Conservation (phyloP, 2,113 vertebrate species). For the Caloenas nicobarica region DNA sequence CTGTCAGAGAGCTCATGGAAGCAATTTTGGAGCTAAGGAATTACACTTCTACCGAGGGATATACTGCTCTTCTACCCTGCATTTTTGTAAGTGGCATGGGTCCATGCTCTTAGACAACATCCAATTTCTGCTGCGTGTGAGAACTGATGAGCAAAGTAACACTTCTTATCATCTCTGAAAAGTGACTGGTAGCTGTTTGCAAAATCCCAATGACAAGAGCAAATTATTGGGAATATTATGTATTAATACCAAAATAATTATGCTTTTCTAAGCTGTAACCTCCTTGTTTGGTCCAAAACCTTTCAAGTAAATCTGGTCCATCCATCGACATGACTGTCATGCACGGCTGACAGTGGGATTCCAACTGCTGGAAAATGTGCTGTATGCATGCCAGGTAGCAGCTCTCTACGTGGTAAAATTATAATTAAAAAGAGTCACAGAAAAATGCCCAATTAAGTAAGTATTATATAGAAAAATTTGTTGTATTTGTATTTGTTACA, state of each 20-base stretch:
- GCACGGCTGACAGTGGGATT: not conserved
- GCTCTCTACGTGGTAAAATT: not conserved
- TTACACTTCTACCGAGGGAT: not conserved
- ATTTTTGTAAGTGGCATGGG: not conserved
- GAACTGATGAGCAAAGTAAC: not conserved
- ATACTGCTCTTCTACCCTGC: not conserved
- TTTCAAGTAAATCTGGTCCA: not conserved
- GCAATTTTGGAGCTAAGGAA: not conserved
- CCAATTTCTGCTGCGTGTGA: not conserved
- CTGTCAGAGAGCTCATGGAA: not conserved
- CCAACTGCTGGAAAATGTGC: not conserved
- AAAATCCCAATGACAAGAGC: not conserved
- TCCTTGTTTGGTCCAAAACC: constrained; percentile 17
- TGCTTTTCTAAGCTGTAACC: not conserved
- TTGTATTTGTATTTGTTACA: not conserved
- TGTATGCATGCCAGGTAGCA: not conserved
- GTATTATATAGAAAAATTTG: not conserved
- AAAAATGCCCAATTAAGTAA: not conserved
- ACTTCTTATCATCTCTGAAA: not conserved
- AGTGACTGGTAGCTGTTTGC: not conserved
- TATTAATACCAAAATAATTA: not conserved
- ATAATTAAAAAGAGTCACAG: not conserved
- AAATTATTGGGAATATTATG: not conserved
- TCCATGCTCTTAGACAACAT: not conserved
- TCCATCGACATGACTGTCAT: not conserved